These are phyloP conservation scores for Rhagologus leucostigma DNA, from an alignment of 2,113 vertebrate species.

Conservation along the genomic window DNA sequence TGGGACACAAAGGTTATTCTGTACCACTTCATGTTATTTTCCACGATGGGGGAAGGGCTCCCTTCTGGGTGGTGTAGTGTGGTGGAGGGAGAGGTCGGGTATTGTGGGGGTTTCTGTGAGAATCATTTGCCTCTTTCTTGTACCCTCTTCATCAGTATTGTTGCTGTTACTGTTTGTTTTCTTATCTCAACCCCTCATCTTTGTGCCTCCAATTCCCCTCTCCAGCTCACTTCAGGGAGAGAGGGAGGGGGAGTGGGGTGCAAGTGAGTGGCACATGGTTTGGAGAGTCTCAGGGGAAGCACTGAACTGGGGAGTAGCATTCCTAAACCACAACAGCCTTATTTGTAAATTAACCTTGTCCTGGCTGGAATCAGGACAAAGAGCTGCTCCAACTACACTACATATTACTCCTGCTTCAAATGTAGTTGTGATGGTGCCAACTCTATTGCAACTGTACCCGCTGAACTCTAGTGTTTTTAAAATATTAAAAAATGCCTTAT, in stretches of 20 bases:
- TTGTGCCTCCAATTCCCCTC: neutral
- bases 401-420: neutral
- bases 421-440: neutral
- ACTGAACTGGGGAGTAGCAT: neutral
- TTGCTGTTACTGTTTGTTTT: neutral
- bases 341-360: neutral
- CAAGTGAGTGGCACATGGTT: too few species aligned
- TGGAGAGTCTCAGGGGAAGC: neutral
- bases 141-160: neutral
- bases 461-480: neutral
- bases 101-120: neutral
- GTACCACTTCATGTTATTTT: neutral
- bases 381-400: neutral
- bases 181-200: neutral
- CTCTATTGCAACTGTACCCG: neutral
- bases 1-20: neutral
- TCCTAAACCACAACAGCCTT: neutral
- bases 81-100: accelerated
- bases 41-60: neutral
- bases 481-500: neutral
- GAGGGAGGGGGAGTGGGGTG: neutral
- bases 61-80: accelerated
- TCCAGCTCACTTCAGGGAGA: neutral
- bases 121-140: neutral
- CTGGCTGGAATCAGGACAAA: neutral